Base-by-base conservation (phyloP, 2,888 invertebrate species). In the Portevinia maculata region DNA sequence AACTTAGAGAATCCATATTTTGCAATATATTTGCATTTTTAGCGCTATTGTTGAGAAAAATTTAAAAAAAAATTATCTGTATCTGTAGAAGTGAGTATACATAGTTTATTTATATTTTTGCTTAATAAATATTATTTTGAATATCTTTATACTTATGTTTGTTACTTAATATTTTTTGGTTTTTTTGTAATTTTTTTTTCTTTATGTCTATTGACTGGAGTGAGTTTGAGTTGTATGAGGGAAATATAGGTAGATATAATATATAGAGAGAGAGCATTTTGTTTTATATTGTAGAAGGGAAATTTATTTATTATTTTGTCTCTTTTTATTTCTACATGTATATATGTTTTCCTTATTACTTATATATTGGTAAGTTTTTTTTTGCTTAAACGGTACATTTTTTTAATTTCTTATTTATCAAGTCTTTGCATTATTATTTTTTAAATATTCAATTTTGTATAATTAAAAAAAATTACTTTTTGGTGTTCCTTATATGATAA, bases 121-220 rank as follows among this genome's bases (percentile, higher is more conserved):
- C 9, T 52, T 62, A 70, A 17, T 37, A 62, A 69, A 62, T 69
- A 62, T 50, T 15, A 34, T 19, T 44, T 71, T 37, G 53, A 67
- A 53, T 83, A 71, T 48, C 37, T 60, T 60, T 62, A 34, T 62
- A 46, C 11, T 17, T 52, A 30, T 34, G n/a, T 67, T 86, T 87
- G 87, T 86, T 86, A 86, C 86, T 87, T 87, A 86, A 86, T 39
- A 62, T 37, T 67, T 41, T 65, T 32, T 55, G n/a, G 85, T 71
- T 69, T 76, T 50, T 44, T 67, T 64, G 46, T 64, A 41, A 55
- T 78, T 74, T 8, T 71, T 6, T n/a, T n/a, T 44, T 57, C 28
- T 59, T 84, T 70, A 9, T 59, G 57, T 79, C 52, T 81, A 55
- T 84, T 78, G 65, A 79, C 85, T 73, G 67, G 11, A 67, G 59